These are phyloP conservation scores for Caerostris darwini DNA, from an alignment of 1,140 invertebrate genomes.

Conservation along the genomic window DNA sequence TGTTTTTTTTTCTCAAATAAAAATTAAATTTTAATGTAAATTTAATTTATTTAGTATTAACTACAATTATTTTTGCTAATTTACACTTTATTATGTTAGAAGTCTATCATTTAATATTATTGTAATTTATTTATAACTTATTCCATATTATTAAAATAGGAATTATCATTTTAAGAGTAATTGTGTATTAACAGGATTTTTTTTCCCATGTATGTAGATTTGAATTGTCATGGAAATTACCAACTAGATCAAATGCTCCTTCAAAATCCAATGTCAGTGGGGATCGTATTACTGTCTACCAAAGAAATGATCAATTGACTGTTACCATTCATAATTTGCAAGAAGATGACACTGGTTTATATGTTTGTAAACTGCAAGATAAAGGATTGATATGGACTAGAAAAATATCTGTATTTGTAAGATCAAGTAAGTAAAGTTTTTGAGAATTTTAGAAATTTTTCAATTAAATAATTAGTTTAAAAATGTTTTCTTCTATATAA, in stretches of 20 bases:
- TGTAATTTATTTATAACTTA: too few relatives aligned
- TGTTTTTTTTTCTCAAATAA: too few relatives aligned
- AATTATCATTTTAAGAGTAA: neutral
- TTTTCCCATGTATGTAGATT: conserved; percentile 12
- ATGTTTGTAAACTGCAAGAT: conserved; percentile 90
- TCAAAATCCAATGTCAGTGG: conserved; percentile 46
- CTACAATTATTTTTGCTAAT: too few relatives aligned
- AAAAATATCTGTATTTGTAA: conserved; percentile 60
- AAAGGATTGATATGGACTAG: conserved; percentile 80
- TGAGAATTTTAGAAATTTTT: neutral
- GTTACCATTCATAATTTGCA: conserved; percentile 70
- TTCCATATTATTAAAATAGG: too few relatives aligned
- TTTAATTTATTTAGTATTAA: too few relatives aligned
- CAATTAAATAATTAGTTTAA: too few relatives aligned
- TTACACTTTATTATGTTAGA: too few relatives aligned
- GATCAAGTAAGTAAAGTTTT: conserved; percentile 38
- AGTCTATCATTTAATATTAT: too few relatives aligned
- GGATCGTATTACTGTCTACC: conserved; percentile 64
- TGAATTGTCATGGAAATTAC: conserved; percentile 67
- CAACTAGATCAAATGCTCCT: conserved; percentile 15
- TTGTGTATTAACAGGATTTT: neutral
- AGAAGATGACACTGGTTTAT: conserved; percentile 86
- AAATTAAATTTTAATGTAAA: too few relatives aligned
- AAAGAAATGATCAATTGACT: conserved; percentile 61
- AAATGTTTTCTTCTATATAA: too few relatives aligned